Percentiles rank a stretch among this genome's conserved stretches.
Conservation (phyloP, 37 sponge, comb jelly and placozoan species). For the Beroe forskalii region DNA sequence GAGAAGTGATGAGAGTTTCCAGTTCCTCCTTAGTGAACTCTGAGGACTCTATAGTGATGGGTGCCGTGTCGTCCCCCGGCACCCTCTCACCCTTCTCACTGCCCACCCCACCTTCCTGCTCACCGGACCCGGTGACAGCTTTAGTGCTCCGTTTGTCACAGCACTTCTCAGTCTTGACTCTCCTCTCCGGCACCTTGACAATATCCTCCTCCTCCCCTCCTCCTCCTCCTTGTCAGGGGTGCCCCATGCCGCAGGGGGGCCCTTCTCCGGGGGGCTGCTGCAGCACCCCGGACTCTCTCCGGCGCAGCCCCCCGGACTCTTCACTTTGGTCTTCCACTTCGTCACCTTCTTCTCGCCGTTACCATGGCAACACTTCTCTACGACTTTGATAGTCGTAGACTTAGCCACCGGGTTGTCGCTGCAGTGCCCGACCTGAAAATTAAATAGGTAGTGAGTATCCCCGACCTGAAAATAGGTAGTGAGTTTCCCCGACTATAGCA, state of each 20-base stretch:
- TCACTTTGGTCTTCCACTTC: conserved; percentile 31
- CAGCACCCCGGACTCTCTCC: neutral
- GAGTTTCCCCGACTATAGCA: no score
- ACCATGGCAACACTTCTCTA: conserved; percentile 38
- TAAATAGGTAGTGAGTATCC: no score
- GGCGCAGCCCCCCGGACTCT: neutral
- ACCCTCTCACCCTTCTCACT: neutral
- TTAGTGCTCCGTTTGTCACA: neutral
- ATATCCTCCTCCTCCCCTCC: neutral
- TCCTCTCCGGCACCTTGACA: neutral
- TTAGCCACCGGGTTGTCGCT: neutral
- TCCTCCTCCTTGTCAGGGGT: neutral
- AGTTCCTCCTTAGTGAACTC: conserved; percentile 55
- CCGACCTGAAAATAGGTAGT: no score
- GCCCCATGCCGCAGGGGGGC: neutral
- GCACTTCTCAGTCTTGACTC: neutral
- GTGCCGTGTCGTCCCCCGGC: neutral
- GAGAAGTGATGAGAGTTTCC: conserved; percentile 56
- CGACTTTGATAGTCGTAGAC: conserved; percentile 21
- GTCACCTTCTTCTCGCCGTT: conserved; percentile 16
- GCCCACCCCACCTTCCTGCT: neutral
- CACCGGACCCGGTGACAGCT: neutral
- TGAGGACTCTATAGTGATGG: conserved; percentile 61
- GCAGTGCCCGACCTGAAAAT: conserved; percentile 13
- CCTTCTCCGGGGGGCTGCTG: neutral